Evolutionary conservation across 2,888 invertebrate species (phyloP), one percentile per base, ranked within the genome.

Genomic region (Pharmacophagus antenor): DNA sequence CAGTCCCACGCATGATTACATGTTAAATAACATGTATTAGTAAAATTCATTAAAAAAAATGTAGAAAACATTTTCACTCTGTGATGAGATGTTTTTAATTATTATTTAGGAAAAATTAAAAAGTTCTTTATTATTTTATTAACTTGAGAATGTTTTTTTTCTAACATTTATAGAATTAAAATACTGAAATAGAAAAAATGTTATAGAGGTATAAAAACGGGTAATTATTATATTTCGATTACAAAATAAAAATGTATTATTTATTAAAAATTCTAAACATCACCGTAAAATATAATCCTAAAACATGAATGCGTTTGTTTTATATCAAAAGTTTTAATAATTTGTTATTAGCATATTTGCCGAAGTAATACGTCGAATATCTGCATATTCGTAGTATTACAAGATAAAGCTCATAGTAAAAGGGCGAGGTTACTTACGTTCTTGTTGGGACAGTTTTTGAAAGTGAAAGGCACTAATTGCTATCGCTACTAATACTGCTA

Each of bases 1-100:
- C 81, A 87, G 81, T 83, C 85, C 78, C 87, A 87, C 86, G 87
- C 84, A 85, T 78, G 77, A 73, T 70, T 76, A 71, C 63, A 71
- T 69, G 70, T 78, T 81, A 82, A 84, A 83, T 79, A 74, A 74
- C 75, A 77, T 76, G 71, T 76, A 82, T 82, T 84, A 25, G 7
- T 25, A 7, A 25, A 27, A 15, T 37, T 4, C n/a, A 3, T 37
- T 37, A 8, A 37, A 15, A 15, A 37, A 37, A n/a, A 15, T 37
- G 37, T 37, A n/a, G 15, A 15, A 37, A 8, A 2, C 15, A n/a
- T 37, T n/a, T 37, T 3, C 4, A n/a, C n/a, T 37, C n/a, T n/a
- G 2, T n/a, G 37, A n/a, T 31, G 0, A 10, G 6, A 0, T 37
- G 37, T n/a, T 37, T n/a, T 37, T 37, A 4, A 37, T 37, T 15